Evolutionary conservation across 2,113 vertebrate genomes (phyloP).

Genomic region (Brevimyrus niger): DNA sequence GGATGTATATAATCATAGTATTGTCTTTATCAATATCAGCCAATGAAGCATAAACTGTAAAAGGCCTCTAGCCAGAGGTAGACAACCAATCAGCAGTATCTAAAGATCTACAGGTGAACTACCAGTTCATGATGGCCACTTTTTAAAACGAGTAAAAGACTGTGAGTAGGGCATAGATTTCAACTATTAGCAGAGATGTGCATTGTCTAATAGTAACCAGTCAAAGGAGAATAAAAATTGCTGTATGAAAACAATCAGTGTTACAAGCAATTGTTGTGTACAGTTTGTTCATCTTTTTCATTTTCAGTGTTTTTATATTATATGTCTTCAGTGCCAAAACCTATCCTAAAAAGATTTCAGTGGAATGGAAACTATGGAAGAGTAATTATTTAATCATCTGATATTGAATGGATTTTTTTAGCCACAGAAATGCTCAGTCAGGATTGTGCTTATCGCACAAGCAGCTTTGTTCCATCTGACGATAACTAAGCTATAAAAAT

Average conservation of each 20-base stretch:
- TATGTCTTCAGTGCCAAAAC: not conserved
- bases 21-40: conserved; percentile 6
- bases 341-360: not conserved
- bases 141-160: not conserved
- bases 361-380: not conserved
- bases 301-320: not conserved
- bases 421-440: not conserved
- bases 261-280: not conserved
- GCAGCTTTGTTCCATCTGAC: not conserved
- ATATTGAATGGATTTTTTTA: not conserved
- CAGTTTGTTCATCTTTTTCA: not conserved
- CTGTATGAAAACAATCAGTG: not conserved
- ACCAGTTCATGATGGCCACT: not conserved
- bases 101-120: not conserved
- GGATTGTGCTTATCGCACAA: not conserved
- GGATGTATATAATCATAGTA: not conserved
- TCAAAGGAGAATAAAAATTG: not conserved
- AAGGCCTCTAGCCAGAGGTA: not conserved
- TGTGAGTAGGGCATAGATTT: not conserved
- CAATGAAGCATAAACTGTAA: not conserved
- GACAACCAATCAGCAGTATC: not conserved
- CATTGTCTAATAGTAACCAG: not conserved
- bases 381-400: conserved; percentile 1
- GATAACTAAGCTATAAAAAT: not conserved
- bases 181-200: not conserved